Evolutionary conservation across 2,888 invertebrate genomes (phyloP), one percentile per base, ranked within the genome.

Genomic region (Cheilosia urbana): DNA sequence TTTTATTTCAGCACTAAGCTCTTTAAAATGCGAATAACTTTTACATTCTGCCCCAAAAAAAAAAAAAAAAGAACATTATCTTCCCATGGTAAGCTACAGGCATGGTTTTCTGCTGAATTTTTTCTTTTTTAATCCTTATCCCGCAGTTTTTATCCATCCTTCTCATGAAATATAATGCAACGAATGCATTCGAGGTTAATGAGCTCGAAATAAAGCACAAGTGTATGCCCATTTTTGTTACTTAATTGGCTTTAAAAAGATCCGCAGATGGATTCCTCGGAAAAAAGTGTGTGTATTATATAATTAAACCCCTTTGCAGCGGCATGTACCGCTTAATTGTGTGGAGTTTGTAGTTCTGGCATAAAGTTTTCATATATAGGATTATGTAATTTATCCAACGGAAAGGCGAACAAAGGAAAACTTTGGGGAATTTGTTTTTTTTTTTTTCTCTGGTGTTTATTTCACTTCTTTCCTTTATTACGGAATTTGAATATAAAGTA

Each of bases 121-220:
- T 47, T 55, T 63, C 21, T 34, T 37, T 73, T 63, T 55, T 51
- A 53, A 34, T 53, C 53, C 62, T 21, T 53, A 53, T 45, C 60
- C 40, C 19, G 53, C 60, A 30, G 58, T 40, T 40, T 45, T 42
- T 11, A 47, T 17, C 42, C 72, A 53, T 15, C 21, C 19, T 11
- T 34, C 17, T n/a, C 13, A 42, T 53, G 45, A 47, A 63, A 73
- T 51, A 55, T 34, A 78, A 27, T 51, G 49, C 65, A 11, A 2
- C 30, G 51, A 73, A 53, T 57, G 40, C 60, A 73, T 80, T 73
- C 47, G 45, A 68, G 80, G 66, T 80, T 62, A 73, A 68, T 80
- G 73, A 75, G 68, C 68, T 62, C 4, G 49, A 75, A 80, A 80
- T 73, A 53, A 75, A 80, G 51, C 15, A 51, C 24, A 24, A 51